Evolutionary conservation across 2,113 vertebrate species (phyloP).

Genomic region (Plotosus lineatus): DNA sequence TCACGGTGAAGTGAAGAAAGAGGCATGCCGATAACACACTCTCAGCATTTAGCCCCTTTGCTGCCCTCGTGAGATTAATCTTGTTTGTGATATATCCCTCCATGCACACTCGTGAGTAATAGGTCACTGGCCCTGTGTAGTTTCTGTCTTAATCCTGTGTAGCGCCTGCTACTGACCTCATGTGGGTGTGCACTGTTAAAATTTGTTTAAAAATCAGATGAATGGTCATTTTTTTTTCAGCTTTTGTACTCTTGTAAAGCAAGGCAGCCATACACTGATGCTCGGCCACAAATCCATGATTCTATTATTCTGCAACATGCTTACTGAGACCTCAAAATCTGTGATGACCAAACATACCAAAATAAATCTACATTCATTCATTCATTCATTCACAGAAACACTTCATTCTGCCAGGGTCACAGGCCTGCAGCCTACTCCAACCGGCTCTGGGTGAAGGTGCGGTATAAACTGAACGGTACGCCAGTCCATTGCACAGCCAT

Average conservation of each 20-base stretch:
- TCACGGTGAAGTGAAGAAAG: neutral
- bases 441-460: too few relatives aligned
- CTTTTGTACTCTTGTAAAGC: neutral
- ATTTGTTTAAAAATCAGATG: constrained; percentile 12
- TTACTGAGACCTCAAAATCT: constrained; percentile 25
- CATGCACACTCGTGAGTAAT: neutral
- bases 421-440: too few relatives aligned
- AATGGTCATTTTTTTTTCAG: neutral
- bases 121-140: constrained; percentile 37
- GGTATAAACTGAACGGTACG: too few relatives aligned
- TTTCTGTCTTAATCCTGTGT: constrained; percentile 11
- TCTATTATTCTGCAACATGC: neutral
- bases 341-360: neutral
- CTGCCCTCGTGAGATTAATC: constrained; percentile 35
- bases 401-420: too few relatives aligned
- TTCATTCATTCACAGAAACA: too few relatives aligned
- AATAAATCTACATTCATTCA: neutral
- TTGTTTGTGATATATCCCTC: neutral
- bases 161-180: neutral
- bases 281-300: constrained; percentile 20
- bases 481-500: too few relatives aligned
- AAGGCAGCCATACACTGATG: too few relatives aligned
- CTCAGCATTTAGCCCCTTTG: constrained; percentile 27
- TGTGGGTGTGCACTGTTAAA: constrained; percentile 1
- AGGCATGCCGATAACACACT: neutral